Conservation (phyloP, 2,113 vertebrate species). For the Prionailurus bengalensis region DNA sequence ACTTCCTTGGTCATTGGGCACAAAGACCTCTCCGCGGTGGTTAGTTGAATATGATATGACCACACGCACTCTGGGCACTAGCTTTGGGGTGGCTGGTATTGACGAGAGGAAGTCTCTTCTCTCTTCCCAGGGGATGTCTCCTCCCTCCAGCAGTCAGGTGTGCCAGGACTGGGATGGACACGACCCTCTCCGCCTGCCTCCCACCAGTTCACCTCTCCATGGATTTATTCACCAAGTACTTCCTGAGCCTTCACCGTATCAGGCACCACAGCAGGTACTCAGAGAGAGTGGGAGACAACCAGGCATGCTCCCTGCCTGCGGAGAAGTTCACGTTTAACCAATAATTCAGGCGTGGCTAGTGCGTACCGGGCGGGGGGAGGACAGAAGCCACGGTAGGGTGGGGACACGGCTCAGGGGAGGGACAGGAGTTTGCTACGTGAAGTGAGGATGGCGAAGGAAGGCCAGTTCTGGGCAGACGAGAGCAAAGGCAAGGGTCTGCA, state of each 20-base stretch:
- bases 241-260: rapidly evolving
- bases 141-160: background rate
- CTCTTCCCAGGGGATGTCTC: background rate
- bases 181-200: background rate
- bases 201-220: background rate
- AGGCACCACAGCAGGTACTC: background rate
- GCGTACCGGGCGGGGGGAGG: rapidly evolving
- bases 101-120: background rate
- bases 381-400: rapidly evolving
- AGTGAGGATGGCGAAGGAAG: background rate
- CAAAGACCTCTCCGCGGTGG: background rate
- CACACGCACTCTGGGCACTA: background rate
- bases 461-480: background rate
- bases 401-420: background rate
- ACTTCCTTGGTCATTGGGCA: background rate
- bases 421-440: background rate
- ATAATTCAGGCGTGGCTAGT: background rate
- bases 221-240: background rate
- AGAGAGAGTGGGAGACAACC: background rate
- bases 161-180: background rate
- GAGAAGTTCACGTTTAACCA: background rate
- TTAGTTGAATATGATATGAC: background rate
- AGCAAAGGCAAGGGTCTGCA: background rate
- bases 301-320: background rate
- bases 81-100: background rate